phyloP scores from a whole-genome alignment of 1,140 invertebrate species.

The Formica selysi region DNA sequence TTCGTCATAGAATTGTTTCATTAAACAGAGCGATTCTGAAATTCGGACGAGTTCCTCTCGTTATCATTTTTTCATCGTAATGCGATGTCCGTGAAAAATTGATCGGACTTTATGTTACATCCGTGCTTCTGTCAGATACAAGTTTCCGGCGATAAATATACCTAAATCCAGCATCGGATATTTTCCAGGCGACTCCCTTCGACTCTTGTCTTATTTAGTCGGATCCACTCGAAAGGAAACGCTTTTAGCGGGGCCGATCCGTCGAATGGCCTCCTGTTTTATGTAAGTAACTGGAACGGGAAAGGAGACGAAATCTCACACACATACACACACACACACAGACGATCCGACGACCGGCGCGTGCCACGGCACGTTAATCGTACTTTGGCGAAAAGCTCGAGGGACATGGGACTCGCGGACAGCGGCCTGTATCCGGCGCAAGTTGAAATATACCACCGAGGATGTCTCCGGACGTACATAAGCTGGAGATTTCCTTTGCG shows the following conservation, averaged over 20 bases:
- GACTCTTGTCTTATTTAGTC: background rate
- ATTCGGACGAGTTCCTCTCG: background rate
- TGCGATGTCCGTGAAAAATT: background rate
- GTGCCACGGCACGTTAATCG: constrained; percentile 60
- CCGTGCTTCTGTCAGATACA: background rate
- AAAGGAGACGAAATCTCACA: background rate
- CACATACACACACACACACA: no score
- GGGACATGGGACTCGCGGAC: constrained; percentile 30
- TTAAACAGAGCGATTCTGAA: background rate
- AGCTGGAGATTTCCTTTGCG: background rate
- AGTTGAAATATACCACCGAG: constrained; percentile 45
- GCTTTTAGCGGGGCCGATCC: background rate
- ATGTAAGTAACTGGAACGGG: background rate
- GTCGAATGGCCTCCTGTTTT: background rate
- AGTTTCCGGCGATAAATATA: background rate
- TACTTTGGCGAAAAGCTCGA: constrained; percentile 33
- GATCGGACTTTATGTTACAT: background rate
- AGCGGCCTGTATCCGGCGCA: constrained; percentile 1
- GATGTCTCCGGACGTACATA: background rate
- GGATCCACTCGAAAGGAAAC: background rate
- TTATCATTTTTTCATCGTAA: background rate
- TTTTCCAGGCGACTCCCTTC: background rate
- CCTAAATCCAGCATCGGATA: background rate
- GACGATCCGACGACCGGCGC: background rate
- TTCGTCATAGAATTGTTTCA: background rate